Percentiles rank a stretch among this genome's conserved stretches.
phyloP scores from a whole-genome alignment of 2,113 vertebrate genomes.

The Okapia johnstoni region DNA sequence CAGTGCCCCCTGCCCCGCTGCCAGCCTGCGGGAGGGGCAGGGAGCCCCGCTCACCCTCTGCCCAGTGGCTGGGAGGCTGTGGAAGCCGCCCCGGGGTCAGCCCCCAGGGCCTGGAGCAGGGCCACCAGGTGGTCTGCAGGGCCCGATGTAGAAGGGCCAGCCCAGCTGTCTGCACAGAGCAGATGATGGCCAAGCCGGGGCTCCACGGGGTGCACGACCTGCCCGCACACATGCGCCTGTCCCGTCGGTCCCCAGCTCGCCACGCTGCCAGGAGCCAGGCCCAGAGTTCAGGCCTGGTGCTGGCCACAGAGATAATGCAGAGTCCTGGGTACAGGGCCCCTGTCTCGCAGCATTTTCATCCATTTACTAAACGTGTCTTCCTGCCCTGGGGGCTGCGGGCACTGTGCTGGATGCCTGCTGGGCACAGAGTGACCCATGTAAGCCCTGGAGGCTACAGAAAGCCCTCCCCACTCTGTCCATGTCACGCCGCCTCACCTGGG shows the following conservation, averaged over 20 bases:
- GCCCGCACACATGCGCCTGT: fast-evolving
- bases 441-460: background rate
- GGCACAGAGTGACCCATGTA: background rate
- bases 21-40: background rate
- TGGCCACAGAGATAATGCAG: too few species aligned
- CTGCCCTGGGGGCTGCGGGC: background rate
- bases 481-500: fast-evolving
- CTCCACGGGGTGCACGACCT: fast-evolving
- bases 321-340: background rate
- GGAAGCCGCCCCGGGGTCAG: background rate
- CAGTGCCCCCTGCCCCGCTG: background rate
- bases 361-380: background rate
- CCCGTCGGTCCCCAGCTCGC: background rate
- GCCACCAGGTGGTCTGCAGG: background rate
- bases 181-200: fast-evolving
- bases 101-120: background rate
- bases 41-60: background rate
- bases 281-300: background rate
- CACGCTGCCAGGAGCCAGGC: background rate
- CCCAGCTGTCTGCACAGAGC: too few species aligned
- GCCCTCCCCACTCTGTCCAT: fast-evolving
- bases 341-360: fast-evolving
- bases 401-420: fast-evolving
- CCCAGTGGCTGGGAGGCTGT: background rate
- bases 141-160: too few species aligned